Conservation (phyloP, 2,113 vertebrate genomes). For the Amia ocellicauda region DNA sequence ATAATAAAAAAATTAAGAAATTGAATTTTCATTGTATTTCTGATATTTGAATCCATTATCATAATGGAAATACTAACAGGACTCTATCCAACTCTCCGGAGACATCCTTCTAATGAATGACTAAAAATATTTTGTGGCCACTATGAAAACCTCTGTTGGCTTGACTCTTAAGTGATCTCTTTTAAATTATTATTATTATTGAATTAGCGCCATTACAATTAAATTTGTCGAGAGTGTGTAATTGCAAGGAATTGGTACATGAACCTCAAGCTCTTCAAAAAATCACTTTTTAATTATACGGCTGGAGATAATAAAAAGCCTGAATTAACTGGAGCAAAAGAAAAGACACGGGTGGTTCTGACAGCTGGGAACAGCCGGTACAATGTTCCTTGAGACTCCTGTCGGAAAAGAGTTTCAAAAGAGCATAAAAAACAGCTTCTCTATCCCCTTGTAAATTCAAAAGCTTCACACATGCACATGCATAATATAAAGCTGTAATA, state of each 20-base stretch:
- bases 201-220: not conserved
- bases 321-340: not conserved
- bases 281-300: not conserved
- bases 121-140: not conserved
- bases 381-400: too few species aligned
- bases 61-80: too few species aligned
- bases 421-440: too few species aligned
- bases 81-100: too few species aligned
- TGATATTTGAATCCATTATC: too few species aligned
- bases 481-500: too few species aligned
- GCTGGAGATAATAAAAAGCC: not conserved
- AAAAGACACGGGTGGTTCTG: not conserved
- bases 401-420: too few species aligned
- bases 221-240: not conserved
- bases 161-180: not conserved
- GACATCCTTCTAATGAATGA: too few species aligned
- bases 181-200: not conserved
- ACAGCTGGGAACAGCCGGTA: not conserved
- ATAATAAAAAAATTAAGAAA: too few species aligned
- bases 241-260: constrained; percentile 1
- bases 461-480: too few species aligned
- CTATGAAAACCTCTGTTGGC: not conserved
- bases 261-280: not conserved
- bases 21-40: too few species aligned
- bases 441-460: too few species aligned